Percentiles rank a stretch among this genome's conserved stretches.
phyloP scores from a whole-genome alignment of 2,113 vertebrate genomes.

The Anthoscopus minutus region DNA sequence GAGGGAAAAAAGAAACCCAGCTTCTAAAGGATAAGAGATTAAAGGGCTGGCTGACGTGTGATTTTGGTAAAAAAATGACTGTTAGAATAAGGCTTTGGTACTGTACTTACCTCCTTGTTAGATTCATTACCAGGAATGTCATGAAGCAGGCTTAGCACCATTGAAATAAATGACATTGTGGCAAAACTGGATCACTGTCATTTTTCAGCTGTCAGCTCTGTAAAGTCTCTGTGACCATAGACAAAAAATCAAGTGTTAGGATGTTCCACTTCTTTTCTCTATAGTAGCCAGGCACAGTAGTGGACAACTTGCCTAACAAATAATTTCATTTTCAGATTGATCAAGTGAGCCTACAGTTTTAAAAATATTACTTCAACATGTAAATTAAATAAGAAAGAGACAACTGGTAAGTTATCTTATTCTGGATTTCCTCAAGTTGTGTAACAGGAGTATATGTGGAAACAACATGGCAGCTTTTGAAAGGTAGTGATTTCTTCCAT shows the following conservation, averaged over 20 bases:
- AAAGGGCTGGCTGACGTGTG: background rate
- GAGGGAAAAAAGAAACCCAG: background rate
- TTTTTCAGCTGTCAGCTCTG: conserved; percentile 32
- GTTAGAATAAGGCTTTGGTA: background rate
- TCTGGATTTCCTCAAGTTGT: background rate
- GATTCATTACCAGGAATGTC: conserved; percentile 24
- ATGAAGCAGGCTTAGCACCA: background rate
- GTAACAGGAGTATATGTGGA: background rate
- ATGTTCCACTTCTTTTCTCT: background rate
- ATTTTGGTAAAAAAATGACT: conserved; percentile 27
- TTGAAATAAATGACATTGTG: conserved; percentile 32
- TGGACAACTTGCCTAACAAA: background rate
- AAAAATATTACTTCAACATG: background rate
- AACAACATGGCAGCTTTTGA: background rate
- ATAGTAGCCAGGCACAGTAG: background rate
- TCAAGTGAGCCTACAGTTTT: background rate
- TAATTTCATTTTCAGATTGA: background rate
- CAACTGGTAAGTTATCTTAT: background rate
- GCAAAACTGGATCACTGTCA: background rate
- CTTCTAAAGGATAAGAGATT: background rate
- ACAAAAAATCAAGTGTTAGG: background rate
- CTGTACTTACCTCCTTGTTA: conserved; percentile 11
- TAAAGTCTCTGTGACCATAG: background rate
- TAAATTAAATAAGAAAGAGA: background rate
- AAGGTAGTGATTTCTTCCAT: background rate